Base-by-base conservation (phyloP, 2,888 invertebrate species). In the Druceiella hillmani region DNA sequence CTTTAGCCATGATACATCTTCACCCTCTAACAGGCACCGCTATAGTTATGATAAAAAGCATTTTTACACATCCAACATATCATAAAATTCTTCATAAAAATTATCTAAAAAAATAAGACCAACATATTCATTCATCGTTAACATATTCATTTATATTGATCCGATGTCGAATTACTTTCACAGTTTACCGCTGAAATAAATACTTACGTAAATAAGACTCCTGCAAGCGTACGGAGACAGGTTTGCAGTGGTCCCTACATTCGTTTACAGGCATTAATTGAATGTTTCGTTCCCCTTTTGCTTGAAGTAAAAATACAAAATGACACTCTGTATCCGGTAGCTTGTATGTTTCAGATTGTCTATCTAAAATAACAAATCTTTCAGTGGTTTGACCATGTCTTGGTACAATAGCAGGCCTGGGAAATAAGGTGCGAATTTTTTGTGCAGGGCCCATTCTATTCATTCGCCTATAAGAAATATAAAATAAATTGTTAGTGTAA, bases 311-410 rank as follows among this genome's bases (percentile, higher is more conserved):
- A 61, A 87, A 83, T 34, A 88, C 80, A 60, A 82, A 86, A 50
- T 83, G 82, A 56, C 90, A 90, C 60, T 90, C 89, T 7, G 87
- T 83, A 52, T 84, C 80, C 6, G 90, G 89, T 59, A 90, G 61
- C 43, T 64, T 58, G 55, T 87, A 88, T 15, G 73, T 62, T 14
- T 70, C 65, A 36, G 84, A 77, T 53, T 76, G 74, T 20, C 78
- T 69, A 50, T 86, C 86, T 56, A 90, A 83, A 35, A 92, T 75
- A 38, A 87, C 72, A 61, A 76, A 87, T 54, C 87, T 79, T 59
- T 91, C 89, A 33, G 85, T 77, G 50, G 83, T 82, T 53, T 83
- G 81, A 4, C 85, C 84, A 61, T 82, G 79, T 60, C 78, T 79
- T 22, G 82, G 79, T 22, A 87, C 74, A 50, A 81, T 79, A 43